Conservation (phyloP, 2,797 vertebrate genomes). For the Enteromius trimaculatus region DNA sequence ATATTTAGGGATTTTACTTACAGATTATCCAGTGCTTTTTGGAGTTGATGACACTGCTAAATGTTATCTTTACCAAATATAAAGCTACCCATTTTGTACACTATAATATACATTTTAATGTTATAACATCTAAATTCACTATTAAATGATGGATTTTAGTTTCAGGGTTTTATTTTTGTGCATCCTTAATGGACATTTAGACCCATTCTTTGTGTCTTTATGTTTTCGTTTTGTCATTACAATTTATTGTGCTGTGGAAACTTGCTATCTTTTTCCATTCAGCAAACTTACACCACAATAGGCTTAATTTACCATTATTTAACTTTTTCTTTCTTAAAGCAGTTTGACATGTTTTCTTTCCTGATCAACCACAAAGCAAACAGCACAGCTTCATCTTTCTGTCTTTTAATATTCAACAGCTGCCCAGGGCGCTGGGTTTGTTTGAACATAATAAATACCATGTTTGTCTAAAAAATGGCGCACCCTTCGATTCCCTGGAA, state of each 20-base stretch:
- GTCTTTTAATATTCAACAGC: conserved; percentile 32
- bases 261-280: background rate
- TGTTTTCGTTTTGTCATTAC: background rate
- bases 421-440: conserved; percentile 12
- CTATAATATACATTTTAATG: background rate
- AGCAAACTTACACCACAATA: background rate
- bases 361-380: conserved; percentile 23
- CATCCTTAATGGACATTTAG: background rate
- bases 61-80: background rate
- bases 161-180: background rate
- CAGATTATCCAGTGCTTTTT: background rate
- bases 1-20: background rate
- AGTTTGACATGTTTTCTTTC: background rate
- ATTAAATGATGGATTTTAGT: background rate
- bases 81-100: background rate
- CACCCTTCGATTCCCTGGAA: background rate
- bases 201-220: background rate
- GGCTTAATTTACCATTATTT: background rate
- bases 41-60: background rate
- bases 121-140: background rate
- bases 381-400: conserved; percentile 28
- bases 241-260: background rate
- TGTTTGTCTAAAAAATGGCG: conserved; percentile 11
- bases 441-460: conserved; percentile 26
- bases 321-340: background rate